Conservation (phyloP, 2,888 invertebrate genomes). For the Dicycla oo region DNA sequence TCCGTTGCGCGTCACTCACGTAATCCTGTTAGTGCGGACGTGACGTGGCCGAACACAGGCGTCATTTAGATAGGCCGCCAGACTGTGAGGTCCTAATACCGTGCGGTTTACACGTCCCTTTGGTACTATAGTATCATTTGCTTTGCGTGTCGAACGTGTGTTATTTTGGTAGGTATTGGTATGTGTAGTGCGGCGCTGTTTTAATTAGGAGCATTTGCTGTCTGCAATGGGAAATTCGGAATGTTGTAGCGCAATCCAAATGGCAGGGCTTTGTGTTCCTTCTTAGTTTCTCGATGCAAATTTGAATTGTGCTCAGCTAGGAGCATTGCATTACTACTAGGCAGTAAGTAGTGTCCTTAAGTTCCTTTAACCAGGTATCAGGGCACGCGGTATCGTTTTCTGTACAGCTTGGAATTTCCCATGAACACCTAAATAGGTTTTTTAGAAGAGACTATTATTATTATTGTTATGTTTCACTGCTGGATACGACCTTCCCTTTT, state of each 20-base stretch:
- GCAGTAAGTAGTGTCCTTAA: neutral
- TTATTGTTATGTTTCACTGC: no score
- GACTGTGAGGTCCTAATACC: slow-evolving; percentile 34
- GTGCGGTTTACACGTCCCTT: slow-evolving; percentile 41
- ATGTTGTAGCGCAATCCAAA: neutral
- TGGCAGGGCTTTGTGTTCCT: neutral
- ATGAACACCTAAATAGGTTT: no score
- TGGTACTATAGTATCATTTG: slow-evolving; percentile 21
- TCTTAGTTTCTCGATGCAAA: neutral
- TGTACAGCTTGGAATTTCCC: no score
- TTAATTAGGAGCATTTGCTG: slow-evolving; percentile 27
- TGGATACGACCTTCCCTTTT: neutral
- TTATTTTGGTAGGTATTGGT: slow-evolving; percentile 18
- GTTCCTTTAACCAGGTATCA: no score
- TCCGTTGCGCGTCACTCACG: slow-evolving; percentile 50
- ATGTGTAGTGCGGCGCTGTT: slow-evolving; percentile 16
- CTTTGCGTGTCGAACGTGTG: slow-evolving; percentile 14
- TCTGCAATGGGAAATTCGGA: slow-evolving; percentile 5
- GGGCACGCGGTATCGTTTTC: no score
- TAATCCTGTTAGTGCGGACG: slow-evolving; percentile 67
- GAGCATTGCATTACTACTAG: neutral
- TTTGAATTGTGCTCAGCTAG: neutral
- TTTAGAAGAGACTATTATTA: no score
- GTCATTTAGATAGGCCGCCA: slow-evolving; percentile 48
- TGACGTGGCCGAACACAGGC: slow-evolving; percentile 52